Evolutionary conservation across 1,140 invertebrate species (phyloP).

Genomic region (Cepaea nemoralis): DNA sequence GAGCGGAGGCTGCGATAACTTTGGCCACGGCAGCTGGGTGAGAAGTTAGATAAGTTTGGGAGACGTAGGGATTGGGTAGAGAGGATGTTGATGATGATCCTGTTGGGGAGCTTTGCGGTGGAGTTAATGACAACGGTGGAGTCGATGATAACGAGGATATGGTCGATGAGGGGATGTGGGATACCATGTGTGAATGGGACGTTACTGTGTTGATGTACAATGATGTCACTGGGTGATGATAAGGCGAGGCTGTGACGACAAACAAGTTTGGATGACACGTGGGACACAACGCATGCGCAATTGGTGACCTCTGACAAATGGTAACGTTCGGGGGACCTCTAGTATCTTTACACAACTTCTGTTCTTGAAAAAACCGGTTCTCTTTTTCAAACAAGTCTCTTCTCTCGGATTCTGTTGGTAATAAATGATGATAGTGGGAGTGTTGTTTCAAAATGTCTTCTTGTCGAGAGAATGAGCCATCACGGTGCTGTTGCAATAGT

Average conservation of each 20-base stretch:
- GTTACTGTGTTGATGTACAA: slow-evolving; percentile 44
- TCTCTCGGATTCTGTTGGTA: slow-evolving; percentile 42
- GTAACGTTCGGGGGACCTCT: slow-evolving; percentile 60
- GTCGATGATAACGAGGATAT: slow-evolving; percentile 4
- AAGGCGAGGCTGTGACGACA: slow-evolving; percentile 28
- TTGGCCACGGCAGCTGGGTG: slow-evolving; percentile 20
- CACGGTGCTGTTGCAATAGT: not conserved
- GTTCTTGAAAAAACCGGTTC: slow-evolving; percentile 46
- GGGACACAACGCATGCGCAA: slow-evolving; percentile 38
- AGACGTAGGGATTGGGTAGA: slow-evolving; percentile 11
- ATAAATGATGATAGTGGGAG: slow-evolving; percentile 26
- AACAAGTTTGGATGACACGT: slow-evolving; percentile 45
- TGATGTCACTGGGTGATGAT: slow-evolving; percentile 43
- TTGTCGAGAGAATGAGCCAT: not conserved
- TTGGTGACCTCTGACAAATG: slow-evolving; percentile 52
- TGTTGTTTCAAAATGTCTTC: slow-evolving; percentile 20
- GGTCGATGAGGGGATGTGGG: slow-evolving; percentile 11
- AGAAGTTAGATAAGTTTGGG: slow-evolving; percentile 12
- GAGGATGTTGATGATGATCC: not conserved
- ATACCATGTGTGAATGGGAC: slow-evolving; percentile 12
- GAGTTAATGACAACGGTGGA: slow-evolving; percentile 14
- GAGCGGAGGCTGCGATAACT: slow-evolving; percentile 23
- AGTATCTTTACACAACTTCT: slow-evolving; percentile 43
- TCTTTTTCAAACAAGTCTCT: slow-evolving; percentile 46
- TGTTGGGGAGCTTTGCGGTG: not conserved